These are phyloP conservation scores for Acomys russatus DNA, from an alignment of 2,797 vertebrate species.

Conservation along the genomic window DNA sequence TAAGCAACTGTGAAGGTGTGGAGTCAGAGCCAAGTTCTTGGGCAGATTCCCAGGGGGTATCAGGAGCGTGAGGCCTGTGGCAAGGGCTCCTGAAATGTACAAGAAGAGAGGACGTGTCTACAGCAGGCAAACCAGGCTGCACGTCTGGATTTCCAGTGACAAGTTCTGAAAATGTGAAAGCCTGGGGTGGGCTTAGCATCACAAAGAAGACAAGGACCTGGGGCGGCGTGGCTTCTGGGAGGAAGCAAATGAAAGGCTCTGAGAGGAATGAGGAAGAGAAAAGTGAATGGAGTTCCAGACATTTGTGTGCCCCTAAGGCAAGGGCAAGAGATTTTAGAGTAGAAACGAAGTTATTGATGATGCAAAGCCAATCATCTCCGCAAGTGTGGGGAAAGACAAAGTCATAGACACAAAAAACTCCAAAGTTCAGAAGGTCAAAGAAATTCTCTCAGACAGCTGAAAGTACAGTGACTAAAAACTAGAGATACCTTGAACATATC, in stretches of 20 bases:
- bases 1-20: not conserved
- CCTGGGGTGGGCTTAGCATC: not conserved
- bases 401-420: not conserved
- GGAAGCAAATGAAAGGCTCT: not conserved
- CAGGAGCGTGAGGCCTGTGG: not conserved
- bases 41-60: not conserved
- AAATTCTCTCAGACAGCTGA: not conserved
- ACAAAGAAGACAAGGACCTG: not conserved
- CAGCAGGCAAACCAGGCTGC: not conserved
- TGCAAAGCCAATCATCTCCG: not conserved
- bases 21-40: not conserved
- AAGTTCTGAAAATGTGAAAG: constrained; percentile 20
- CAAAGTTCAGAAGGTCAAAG: not conserved
- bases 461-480: not conserved
- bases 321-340: not conserved
- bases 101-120: not conserved
- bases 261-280: not conserved
- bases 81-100: constrained; percentile 12
- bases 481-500: not conserved
- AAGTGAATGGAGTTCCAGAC: not conserved
- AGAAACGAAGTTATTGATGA: not conserved
- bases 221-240: not conserved
- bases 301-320: not conserved
- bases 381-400: not conserved
- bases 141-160: not conserved